These are phyloP conservation scores for Zosterops pallidus DNA, from an alignment of 2,113 vertebrate species.

Conservation along the genomic window DNA sequence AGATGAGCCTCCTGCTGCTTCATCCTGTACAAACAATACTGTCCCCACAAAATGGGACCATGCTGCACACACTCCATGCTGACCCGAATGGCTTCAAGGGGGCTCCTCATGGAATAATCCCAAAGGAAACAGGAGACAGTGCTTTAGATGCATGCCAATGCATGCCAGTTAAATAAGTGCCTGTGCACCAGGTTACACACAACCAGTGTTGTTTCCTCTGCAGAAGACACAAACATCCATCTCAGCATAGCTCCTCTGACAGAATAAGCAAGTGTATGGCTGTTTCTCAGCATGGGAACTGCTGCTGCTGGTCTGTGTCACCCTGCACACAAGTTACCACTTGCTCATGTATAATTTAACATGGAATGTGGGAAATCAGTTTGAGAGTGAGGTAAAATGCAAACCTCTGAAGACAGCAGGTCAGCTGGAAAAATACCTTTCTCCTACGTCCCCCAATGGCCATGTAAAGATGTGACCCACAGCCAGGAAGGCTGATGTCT, in stretches of 20 bases:
- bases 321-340: background rate
- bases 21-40: background rate
- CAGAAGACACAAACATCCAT: background rate
- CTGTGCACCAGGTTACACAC: background rate
- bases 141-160: background rate
- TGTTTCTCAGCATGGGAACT: background rate
- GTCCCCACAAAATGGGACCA: background rate
- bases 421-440: background rate
- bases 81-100: background rate
- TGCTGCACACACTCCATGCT: background rate
- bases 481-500: background rate
- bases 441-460: accelerated
- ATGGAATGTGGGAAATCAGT: background rate
- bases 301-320: background rate
- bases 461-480: background rate
- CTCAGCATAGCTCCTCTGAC: background rate
- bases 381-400: background rate
- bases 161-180: background rate
- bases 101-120: background rate
- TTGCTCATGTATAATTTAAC: background rate
- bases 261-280: background rate
- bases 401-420: background rate
- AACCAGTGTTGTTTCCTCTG: background rate
- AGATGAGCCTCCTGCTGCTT: accelerated
- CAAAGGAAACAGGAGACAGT: background rate